Evolutionary conservation across 2,888 invertebrate genomes (phyloP).

Genomic region (Lepidonotus clava): DNA sequence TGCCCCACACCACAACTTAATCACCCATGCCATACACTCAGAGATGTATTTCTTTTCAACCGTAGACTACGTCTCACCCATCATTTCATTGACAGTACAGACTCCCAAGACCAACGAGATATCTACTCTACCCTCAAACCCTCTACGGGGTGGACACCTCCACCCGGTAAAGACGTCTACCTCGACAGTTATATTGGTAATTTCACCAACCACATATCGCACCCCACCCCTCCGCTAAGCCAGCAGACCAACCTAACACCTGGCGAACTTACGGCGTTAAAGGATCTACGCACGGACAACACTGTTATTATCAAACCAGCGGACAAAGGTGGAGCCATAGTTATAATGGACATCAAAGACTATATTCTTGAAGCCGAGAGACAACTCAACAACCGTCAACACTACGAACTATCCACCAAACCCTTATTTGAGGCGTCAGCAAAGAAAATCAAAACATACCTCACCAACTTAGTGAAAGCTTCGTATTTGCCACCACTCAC

Average conservation of each 20-base stretch:
- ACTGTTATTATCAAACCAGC: background rate
- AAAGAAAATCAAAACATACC: background rate
- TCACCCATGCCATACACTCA: background rate
- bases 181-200: background rate
- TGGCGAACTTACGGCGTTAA: background rate
- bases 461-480: background rate
- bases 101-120: background rate
- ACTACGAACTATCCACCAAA: background rate
- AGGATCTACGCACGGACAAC: background rate
- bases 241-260: background rate
- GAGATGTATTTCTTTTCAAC: background rate
- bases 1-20: background rate
- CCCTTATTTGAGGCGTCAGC: background rate
- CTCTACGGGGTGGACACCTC: slow-evolving; percentile 11
- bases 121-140: background rate
- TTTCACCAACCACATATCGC: background rate
- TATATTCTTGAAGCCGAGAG: background rate
- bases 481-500: background rate
- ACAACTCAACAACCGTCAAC: background rate
- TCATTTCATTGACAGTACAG: background rate
- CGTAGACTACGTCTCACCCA: background rate
- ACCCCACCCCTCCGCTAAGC: background rate
- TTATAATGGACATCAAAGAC: background rate
- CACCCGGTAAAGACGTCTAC: background rate
- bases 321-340: slow-evolving; percentile 39